Evolutionary conservation across 37 sponge, comb jelly and placozoan genomes (phyloP).

Genomic region (Tethya wilhelma): DNA sequence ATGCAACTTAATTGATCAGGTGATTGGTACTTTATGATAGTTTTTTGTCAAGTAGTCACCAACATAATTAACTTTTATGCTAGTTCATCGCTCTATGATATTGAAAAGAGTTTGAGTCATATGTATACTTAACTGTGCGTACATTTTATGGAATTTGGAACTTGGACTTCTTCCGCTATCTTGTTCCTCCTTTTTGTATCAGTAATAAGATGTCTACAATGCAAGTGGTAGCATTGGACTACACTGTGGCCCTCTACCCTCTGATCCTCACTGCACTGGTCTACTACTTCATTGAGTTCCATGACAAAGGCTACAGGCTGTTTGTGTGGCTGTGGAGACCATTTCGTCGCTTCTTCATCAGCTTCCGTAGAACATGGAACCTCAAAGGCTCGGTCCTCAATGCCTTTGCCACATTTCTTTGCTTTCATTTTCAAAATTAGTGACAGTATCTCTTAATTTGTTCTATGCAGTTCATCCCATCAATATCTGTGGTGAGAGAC

Average conservation of each 20-base stretch:
- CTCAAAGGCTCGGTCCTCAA: too few relatives aligned
- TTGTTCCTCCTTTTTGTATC: slow-evolving; percentile 38
- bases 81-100: background rate
- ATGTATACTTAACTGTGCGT: background rate
- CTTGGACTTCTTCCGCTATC: slow-evolving; percentile 49
- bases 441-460: background rate
- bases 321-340: slow-evolving; percentile 20
- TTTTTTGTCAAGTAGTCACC: background rate
- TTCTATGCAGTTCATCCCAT: too few relatives aligned
- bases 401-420: too few relatives aligned
- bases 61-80: background rate
- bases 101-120: background rate
- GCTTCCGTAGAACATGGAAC: too few relatives aligned
- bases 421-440: too few relatives aligned
- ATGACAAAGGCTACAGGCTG: slow-evolving; percentile 12
- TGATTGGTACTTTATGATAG: background rate
- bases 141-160: slow-evolving; percentile 41
- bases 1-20: background rate
- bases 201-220: slow-evolving; percentile 6
- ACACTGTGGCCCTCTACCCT: slow-evolving; percentile 54
- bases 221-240: slow-evolving; percentile 11
- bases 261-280: slow-evolving; percentile 16
- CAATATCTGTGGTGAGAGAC: too few relatives aligned
- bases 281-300: slow-evolving; percentile 11
- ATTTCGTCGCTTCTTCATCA: too few relatives aligned